Base-by-base conservation (phyloP, 2,113 vertebrate species). In the Colius striatus region DNA sequence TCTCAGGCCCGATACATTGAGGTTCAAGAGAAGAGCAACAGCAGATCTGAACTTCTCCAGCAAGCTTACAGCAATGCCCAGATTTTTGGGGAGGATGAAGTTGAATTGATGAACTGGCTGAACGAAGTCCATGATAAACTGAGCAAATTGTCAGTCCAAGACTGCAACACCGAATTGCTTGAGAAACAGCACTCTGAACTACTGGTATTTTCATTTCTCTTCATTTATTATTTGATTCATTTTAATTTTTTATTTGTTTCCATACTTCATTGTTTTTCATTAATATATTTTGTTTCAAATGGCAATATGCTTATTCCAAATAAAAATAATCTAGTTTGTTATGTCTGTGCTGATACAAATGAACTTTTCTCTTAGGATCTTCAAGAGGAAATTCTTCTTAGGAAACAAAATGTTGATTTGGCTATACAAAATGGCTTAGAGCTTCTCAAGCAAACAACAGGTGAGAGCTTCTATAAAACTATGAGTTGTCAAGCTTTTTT, bases 21-120 rank as follows among this genome's bases (percentile, higher is more conserved):
- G 97, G 98, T 99, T 89, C 99, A 99, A 98, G 99, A 99, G 97
- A 98, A 98, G 95, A 99, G 98, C 96, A 98, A 97, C 96, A 98
- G 98, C 97, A 98, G 98, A 97, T 98, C 98, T 41, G 98, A 99
- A 97, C 98, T 99, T 94, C 98, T 99, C 88, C 98, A 98, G 90
- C 99, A 99, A 98, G 99, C 99, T 68, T 98, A 98, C 97, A 98
- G 98, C 87, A 99, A 99, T 92, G 99, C 99, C 91, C 99, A 98
- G 97, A 98, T 99, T 96, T 99, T 99, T 96, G 99, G 99, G 84
- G 99, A 99, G 92, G 99, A 99, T 1, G 99, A 99, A 97, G 99
- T 99, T 96, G 99, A 98, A 71, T 96, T 99, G 97, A 98, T 99
- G 98, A 99, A 99, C 98, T 99, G 99, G 99, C 98, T 99, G 91